phyloP scores from a whole-genome alignment of 2,797 vertebrate species.

The Limosa lapponica region DNA sequence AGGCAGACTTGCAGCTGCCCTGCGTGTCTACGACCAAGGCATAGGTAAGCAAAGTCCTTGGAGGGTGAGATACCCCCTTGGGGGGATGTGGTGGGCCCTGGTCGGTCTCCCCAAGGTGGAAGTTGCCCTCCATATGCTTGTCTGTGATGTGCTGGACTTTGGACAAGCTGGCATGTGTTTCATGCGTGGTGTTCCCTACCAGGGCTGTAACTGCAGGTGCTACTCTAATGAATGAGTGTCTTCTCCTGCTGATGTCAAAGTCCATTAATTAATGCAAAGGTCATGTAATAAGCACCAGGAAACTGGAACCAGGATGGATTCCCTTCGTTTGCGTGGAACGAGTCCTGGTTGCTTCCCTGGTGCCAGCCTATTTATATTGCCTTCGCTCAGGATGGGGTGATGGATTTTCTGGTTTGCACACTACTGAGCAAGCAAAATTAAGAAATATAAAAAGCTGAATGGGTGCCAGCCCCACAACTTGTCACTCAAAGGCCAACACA shows the following conservation, averaged over 20 bases:
- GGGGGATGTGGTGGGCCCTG: neutral
- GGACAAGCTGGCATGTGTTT: accelerated
- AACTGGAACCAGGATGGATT: neutral
- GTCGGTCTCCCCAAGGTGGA: neutral
- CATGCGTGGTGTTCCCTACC: neutral
- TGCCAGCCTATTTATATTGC: neutral
- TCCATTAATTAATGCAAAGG: neutral
- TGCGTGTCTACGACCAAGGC: accelerated
- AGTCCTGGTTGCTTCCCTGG: neutral
- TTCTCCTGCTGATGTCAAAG: neutral
- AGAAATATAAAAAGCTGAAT: neutral
- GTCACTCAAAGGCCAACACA: neutral
- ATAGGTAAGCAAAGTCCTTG: neutral
- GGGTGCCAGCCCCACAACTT: neutral
- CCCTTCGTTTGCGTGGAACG: accelerated
- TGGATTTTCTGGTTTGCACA: neutral
- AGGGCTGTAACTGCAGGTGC: neutral
- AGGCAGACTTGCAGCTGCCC: accelerated
- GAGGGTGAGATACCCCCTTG: neutral
- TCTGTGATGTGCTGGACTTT: neutral
- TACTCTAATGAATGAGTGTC: neutral
- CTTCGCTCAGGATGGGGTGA: neutral
- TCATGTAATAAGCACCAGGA: accelerated
- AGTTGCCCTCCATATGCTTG: neutral
- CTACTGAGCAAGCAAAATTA: neutral